These are phyloP conservation scores for Bergia sp. DNA, from an alignment of 92 coral and sea anemone species.

Conservation along the genomic window DNA sequence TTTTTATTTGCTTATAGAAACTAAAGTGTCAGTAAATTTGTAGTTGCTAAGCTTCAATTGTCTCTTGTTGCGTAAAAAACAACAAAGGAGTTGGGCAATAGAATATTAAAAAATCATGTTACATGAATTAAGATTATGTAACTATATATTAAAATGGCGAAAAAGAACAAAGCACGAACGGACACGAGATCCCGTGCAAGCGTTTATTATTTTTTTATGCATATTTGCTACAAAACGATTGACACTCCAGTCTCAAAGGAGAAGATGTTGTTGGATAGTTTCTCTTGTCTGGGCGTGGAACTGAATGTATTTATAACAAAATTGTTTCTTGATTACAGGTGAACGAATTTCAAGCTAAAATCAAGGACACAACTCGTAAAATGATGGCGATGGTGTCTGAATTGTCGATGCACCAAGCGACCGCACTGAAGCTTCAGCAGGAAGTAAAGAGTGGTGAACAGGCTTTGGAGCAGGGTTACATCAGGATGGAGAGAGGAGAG, in stretches of 20 bases:
- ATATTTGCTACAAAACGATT: no score
- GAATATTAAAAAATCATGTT: no score
- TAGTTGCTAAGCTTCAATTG: no score
- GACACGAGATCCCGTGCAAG: no score
- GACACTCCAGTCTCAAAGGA: not conserved
- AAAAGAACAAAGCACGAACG: no score
- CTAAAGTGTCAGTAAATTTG: not conserved
- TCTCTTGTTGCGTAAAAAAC: not conserved
- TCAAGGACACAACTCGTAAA: conserved; percentile 97
- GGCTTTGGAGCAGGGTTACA: conserved; percentile 86
- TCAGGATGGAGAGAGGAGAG: conserved; percentile 97
- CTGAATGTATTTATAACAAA: not conserved
- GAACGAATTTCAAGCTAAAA: conserved; percentile 96
- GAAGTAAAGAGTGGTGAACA: conserved; percentile 85
- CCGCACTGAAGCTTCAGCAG: conserved; percentile 93
- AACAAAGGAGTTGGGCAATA: no score
- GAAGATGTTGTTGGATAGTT: not conserved
- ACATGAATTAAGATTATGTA: no score
- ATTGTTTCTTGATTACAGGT: conserved; percentile 55
- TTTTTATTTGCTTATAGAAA: not conserved
- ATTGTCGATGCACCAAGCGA: conserved; percentile 97
- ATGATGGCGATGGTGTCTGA: conserved; percentile 99
- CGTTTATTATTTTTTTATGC: no score
- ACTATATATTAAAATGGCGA: no score
- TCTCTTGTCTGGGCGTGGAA: not conserved